Percentiles rank a stretch among this genome's conserved stretches.
phyloP scores from a whole-genome alignment of 2,113 vertebrate genomes.

The Heterotilapia buettikoferi region DNA sequence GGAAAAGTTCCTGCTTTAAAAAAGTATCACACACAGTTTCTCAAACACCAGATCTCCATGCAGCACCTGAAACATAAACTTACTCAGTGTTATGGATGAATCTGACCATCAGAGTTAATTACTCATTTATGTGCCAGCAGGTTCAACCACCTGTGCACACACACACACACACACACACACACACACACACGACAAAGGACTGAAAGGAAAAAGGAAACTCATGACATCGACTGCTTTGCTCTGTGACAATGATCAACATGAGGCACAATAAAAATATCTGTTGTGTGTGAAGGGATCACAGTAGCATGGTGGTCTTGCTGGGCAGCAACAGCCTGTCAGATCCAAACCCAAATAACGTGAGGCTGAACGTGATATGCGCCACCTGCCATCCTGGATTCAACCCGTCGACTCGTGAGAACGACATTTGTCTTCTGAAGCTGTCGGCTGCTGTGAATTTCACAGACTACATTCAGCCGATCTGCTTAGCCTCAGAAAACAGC shows the following conservation, averaged over 20 bases:
- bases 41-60: not conserved
- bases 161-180: too few species aligned
- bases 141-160: too few species aligned
- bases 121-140: too few species aligned
- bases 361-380: accelerated
- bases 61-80: too few species aligned
- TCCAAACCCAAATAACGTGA: not conserved
- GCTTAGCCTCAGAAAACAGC: not conserved
- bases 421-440: conserved; percentile 71
- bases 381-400: conserved; percentile 40
- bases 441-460: not conserved
- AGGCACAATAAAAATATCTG: not conserved
- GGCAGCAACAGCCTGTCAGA: not conserved
- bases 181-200: accelerated
- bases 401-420: not conserved
- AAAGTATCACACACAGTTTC: not conserved
- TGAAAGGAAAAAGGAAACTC: not conserved
- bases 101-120: too few species aligned
- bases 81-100: too few species aligned
- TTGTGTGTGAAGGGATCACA: not conserved
- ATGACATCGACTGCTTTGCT: not conserved
- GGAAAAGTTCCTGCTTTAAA: not conserved
- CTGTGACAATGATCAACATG: not conserved
- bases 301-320: not conserved
- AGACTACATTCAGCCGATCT: not conserved